Evolutionary conservation across 2,888 invertebrate species (phyloP).

Genomic region (Camptogramma bilineatum): DNA sequence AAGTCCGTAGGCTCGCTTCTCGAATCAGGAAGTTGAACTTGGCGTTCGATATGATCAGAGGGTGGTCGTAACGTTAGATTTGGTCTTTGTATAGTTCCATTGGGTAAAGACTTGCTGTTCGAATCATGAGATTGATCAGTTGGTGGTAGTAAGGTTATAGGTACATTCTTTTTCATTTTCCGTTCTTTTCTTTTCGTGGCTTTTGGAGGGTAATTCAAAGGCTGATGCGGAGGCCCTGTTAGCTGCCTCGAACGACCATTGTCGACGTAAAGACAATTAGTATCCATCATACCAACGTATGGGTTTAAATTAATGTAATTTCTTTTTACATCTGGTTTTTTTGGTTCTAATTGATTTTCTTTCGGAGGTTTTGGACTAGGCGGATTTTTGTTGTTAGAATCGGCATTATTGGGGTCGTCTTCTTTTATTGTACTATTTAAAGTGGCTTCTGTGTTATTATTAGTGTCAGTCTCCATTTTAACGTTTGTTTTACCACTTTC

Average conservation of each 20-base stretch:
- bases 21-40: neutral
- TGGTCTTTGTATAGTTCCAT: neutral
- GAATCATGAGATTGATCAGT: no score
- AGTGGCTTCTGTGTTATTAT: slow-evolving; percentile 7
- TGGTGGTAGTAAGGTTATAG: no score
- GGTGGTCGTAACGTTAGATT: neutral
- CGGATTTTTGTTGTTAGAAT: neutral
- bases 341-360: neutral
- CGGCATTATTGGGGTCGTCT: neutral
- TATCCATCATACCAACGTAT: neutral
- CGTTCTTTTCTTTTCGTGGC: neutral
- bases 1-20: neutral
- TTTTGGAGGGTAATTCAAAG: neutral
- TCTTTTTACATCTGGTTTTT: neutral
- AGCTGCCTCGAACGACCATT: neutral
- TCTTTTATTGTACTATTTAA: neutral
- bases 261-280: neutral
- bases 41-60: neutral
- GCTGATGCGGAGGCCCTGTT: neutral
- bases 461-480: slow-evolving; percentile 8
- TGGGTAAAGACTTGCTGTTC: neutral
- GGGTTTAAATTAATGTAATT: neutral
- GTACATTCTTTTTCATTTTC: neutral
- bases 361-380: neutral
- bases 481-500: neutral